Evolutionary conservation across 2,797 vertebrate species (phyloP).

Genomic region (Orestias chungarensis): DNA sequence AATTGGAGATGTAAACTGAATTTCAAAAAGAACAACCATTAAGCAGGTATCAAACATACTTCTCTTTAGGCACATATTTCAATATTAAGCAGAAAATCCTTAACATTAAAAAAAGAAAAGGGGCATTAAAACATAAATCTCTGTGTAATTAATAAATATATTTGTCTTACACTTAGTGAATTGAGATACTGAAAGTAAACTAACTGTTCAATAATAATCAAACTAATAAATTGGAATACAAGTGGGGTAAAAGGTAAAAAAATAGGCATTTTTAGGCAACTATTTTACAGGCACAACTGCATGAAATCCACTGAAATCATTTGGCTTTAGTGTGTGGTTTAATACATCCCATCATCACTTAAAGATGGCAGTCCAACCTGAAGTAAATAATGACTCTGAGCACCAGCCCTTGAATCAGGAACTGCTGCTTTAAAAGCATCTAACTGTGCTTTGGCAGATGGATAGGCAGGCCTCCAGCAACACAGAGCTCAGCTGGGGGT

Average conservation of each 20-base stretch:
- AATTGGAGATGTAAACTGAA: too few relatives aligned
- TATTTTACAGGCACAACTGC: not conserved
- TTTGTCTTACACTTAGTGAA: too few relatives aligned
- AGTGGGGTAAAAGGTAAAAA: not conserved
- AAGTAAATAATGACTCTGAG: slow-evolving; percentile 25
- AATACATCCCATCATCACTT: not conserved
- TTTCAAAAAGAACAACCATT: not conserved
- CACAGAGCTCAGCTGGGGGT: slow-evolving; percentile 40
- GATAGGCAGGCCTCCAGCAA: slow-evolving; percentile 38
- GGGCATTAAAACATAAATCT: not conserved
- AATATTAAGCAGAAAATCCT: not conserved
- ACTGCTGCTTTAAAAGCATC: slow-evolving; percentile 27
- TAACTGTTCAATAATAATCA: too few relatives aligned
- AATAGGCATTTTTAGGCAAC: not conserved
- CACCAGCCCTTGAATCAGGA: slow-evolving; percentile 13
- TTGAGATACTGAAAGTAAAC: too few relatives aligned
- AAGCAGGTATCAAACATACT: not conserved
- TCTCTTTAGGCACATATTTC: not conserved
- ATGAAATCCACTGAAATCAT: not conserved
- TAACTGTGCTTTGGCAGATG: slow-evolving; percentile 40
- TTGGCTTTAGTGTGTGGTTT: not conserved
- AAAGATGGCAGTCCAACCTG: slow-evolving; percentile 7
- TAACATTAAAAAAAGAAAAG: not conserved
- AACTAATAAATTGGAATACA: not conserved
- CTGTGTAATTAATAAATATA: not conserved